These are phyloP conservation scores for Lamprotornis superbus DNA, from an alignment of 2,113 vertebrate genomes.

Conservation along the genomic window DNA sequence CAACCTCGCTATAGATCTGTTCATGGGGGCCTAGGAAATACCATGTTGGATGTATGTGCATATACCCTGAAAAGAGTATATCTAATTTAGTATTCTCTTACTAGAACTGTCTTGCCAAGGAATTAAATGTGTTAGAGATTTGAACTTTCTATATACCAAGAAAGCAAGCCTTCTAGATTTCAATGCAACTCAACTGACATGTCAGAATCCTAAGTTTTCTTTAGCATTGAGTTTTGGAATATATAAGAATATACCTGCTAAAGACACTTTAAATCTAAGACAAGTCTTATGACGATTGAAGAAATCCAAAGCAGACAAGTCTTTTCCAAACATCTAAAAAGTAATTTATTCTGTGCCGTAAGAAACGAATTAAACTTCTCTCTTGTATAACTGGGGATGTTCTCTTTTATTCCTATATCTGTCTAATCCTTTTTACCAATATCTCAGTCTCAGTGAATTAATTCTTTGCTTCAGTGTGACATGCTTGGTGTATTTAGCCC, in stretches of 20 bases:
- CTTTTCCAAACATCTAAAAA: conserved; percentile 4
- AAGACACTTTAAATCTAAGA: not conserved
- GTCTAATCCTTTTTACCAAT: conserved; percentile 46
- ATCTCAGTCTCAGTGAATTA: conserved; percentile 40
- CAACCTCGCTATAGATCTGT: not conserved
- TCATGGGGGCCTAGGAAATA: not conserved
- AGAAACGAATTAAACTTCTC: conserved; percentile 8
- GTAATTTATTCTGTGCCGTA: not conserved
- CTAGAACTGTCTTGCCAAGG: not conserved
- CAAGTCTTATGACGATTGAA: not conserved
- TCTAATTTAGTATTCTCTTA: not conserved
- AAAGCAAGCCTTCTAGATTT: not conserved
- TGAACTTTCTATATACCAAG: not conserved
- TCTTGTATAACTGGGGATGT: conserved; percentile 26
- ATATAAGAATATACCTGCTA: not conserved
- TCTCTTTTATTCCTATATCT: conserved; percentile 22
- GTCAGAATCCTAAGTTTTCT: not conserved
- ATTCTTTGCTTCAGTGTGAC: conserved; percentile 58
- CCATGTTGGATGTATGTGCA: not conserved
- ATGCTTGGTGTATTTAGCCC: conserved; percentile 57
- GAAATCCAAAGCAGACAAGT: not conserved
- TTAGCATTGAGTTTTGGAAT: not conserved
- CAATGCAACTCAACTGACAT: not conserved
- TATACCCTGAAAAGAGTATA: not conserved
- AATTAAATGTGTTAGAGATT: not conserved